A percentile compares a stretch with the other conserved stretches of the same genome.
phyloP scores from a whole-genome alignment of 2,113 vertebrate genomes.

The Acinonyx jubatus region DNA sequence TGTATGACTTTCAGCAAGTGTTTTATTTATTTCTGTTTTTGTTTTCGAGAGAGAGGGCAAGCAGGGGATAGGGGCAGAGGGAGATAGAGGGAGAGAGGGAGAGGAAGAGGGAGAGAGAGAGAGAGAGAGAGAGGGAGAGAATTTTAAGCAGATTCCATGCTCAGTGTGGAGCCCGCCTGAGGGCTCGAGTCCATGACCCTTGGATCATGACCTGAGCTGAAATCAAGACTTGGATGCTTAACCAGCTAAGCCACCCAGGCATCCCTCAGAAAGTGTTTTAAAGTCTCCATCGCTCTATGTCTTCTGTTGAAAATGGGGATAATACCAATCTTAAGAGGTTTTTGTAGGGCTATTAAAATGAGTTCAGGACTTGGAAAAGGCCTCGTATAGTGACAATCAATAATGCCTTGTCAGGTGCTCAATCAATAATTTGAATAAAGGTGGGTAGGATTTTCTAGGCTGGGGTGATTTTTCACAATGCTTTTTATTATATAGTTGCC shows the following conservation, averaged over 20 bases:
- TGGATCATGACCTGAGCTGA: too few species aligned
- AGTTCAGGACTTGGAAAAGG: constrained; percentile 18
- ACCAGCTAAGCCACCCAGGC: too few species aligned
- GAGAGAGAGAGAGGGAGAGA: too few species aligned
- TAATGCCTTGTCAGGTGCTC: not conserved
- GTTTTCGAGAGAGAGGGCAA: too few species aligned
- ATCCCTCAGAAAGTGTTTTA: not conserved
- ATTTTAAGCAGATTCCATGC: too few species aligned
- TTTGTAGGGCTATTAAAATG: not conserved
- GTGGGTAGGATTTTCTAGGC: not conserved
- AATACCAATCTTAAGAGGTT: not conserved
- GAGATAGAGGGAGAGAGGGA: too few species aligned
- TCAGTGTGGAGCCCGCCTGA: too few species aligned
- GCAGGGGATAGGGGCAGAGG: too few species aligned
- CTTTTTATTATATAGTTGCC: not conserved
- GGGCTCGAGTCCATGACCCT: too few species aligned
- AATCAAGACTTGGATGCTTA: too few species aligned
- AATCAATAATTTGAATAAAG: not conserved
- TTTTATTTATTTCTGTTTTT: not conserved
- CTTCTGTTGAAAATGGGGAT: not conserved
- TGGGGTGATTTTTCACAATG: not conserved
- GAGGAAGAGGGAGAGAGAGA: too few species aligned
- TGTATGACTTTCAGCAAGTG: not conserved
- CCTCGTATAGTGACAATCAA: not conserved
- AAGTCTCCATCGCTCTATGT: not conserved